Base-by-base conservation (phyloP, 2,113 vertebrate genomes). In the Propithecus coquereli region DNA sequence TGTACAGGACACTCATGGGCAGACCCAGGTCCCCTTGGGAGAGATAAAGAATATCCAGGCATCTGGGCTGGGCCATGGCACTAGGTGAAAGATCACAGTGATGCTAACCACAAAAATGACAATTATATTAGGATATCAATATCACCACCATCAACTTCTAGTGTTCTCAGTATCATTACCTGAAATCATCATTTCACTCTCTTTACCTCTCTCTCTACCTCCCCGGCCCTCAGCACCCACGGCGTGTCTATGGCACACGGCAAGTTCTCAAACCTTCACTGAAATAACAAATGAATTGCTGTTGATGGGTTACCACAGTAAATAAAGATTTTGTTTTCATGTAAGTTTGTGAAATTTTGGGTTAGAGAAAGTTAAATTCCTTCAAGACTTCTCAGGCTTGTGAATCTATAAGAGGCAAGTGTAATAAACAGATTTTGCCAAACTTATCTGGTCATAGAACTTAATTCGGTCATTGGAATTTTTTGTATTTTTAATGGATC, bases 361-460 rank as follows among this genome's bases (percentile, higher is more conserved):
- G 30, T 50, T 94, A 43, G 17, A 89, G 81, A 52, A 84, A 77
- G 68, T 54, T 63, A 79, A 66, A 81, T 70, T 74, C 74, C 47
- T 61, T 79, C 2, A 73, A 66, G 65, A 57, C 27, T 66, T 82
- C 88, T 61, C 20, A 73, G 61, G 83, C 37, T 81, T 70, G 13
- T 86, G 65, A 84, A 27, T 86, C 40, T 52, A 43, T 32, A 82
- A 76, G 45, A 47, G 2, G 13, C 6, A 52, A 45, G 30, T 50
- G 3, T 45, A 71, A 74, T 27, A n/a, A 54, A 87, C 6, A 47
- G 50, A 27, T 70, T 50, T 47, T 84, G 37, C 43, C 50, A 86
- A 57, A 57, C 7, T 70, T 76, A 37, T 14, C 40, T 61, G 40
- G 32, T 50, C 43, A 45, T 6, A 76, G 37, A 76, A 76, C 43